These are phyloP conservation scores for Lasioglossum zephyrum DNA, from an alignment of 2,888 invertebrate species.

Conservation along the genomic window DNA sequence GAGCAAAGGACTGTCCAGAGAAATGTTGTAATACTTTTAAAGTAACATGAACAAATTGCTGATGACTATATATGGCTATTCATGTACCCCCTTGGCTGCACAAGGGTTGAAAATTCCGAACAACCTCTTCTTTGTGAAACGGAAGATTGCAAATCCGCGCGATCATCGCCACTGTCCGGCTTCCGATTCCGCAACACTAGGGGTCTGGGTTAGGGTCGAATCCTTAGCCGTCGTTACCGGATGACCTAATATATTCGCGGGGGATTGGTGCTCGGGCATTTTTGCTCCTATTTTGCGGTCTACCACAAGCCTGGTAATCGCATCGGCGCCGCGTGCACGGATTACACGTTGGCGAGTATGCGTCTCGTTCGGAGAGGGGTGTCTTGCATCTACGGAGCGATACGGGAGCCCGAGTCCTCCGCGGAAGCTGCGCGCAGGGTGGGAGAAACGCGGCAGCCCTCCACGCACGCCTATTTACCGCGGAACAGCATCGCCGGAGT, in stretches of 20 bases:
- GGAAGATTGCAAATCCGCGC: too few relatives aligned
- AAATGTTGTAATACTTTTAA: too few relatives aligned
- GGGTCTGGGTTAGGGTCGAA: neutral
- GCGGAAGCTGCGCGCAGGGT: constrained; percentile 1
- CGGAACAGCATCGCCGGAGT: constrained; percentile 65
- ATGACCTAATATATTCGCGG: constrained; percentile 26
- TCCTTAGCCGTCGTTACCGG: neutral
- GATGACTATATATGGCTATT: too few relatives aligned
- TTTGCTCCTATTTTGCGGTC: constrained; percentile 49
- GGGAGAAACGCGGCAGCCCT: constrained; percentile 33
- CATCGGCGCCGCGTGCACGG: constrained; percentile 51
- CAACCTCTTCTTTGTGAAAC: too few relatives aligned
- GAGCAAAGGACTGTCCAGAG: too few relatives aligned
- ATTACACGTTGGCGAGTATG: constrained; percentile 58
- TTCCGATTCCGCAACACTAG: neutral
- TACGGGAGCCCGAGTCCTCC: neutral
- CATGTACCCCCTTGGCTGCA: too few relatives aligned
- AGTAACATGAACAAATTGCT: too few relatives aligned
- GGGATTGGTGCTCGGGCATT: neutral
- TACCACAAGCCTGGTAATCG: constrained; percentile 52
- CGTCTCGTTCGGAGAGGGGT: constrained; percentile 44
- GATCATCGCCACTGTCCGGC: neutral
- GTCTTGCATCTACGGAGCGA: constrained; percentile 30
- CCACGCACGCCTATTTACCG: constrained; percentile 67
- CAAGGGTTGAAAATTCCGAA: too few relatives aligned